Evolutionary conservation across 2,797 vertebrate species (phyloP).

Genomic region (Potorous gilbertii): DNA sequence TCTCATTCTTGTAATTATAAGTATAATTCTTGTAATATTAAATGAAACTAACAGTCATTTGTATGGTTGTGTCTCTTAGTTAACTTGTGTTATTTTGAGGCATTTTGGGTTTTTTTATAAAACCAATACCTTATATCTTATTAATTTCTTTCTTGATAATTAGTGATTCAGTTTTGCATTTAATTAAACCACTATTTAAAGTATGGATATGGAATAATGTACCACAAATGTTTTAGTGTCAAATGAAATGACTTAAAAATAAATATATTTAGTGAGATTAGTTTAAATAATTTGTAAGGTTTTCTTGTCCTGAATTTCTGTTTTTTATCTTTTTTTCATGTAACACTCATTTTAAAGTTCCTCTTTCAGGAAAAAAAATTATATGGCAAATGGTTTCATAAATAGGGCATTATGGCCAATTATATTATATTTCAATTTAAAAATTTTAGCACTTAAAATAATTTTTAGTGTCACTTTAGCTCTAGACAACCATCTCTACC

Average conservation of each 20-base stretch:
- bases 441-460: conserved; percentile 36
- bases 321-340: neutral
- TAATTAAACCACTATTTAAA: conserved; percentile 36
- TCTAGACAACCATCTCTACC: conserved; percentile 87
- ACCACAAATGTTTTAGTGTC: conserved; percentile 40
- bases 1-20: neutral
- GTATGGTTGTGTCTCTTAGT: neutral
- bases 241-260: conserved; percentile 6
- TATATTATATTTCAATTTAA: conserved; percentile 23
- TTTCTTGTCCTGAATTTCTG: conserved; percentile 40
- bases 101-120: neutral
- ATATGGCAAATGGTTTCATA: neutral
- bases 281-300: conserved; percentile 44
- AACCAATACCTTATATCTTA: neutral
- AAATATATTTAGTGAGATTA: conserved; percentile 18
- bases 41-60: neutral
- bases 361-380: conserved; percentile 36
- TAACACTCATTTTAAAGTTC: neutral
- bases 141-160: neutral
- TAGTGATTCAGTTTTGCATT: conserved; percentile 26
- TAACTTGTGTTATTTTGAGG: neutral
- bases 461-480: conserved; percentile 80
- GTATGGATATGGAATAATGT: conserved; percentile 25
- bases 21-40: too few species aligned
- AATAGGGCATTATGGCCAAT: neutral